Conservation (phyloP, 2,888 invertebrate genomes). For the Ditula angustiorana region DNA sequence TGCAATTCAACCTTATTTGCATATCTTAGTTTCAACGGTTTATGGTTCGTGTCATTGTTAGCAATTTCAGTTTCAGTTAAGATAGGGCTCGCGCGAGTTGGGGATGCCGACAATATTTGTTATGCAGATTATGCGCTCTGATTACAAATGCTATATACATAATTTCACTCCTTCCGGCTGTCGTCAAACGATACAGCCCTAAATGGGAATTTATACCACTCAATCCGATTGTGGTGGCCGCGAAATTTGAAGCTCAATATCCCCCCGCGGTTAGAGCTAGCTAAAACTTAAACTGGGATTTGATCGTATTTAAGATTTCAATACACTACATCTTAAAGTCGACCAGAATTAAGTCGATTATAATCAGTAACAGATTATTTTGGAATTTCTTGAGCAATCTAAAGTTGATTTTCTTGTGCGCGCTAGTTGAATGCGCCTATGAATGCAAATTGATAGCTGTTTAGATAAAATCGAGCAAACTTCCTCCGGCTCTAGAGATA, state of each 20-base stretch:
- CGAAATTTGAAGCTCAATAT: not conserved
- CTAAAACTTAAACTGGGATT: not conserved
- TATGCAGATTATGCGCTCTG: conserved; percentile 47
- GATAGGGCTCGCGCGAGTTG: conserved; percentile 48
- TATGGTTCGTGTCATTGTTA: conserved; percentile 63
- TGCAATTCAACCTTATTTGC: conserved; percentile 64
- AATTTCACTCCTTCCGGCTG: conserved; percentile 40
- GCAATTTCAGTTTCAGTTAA: conserved; percentile 54
- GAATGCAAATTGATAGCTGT: conserved; percentile 30
- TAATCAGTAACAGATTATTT: conserved; percentile 18
- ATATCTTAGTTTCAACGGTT: conserved; percentile 65
- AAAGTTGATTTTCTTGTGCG: conserved; percentile 9
- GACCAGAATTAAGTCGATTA: conserved; percentile 14
- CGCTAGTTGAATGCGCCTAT: conserved; percentile 11
- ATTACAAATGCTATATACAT: conserved; percentile 44
- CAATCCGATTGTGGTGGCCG: conserved; percentile 17
- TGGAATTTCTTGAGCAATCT: conserved; percentile 26
- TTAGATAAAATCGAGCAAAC: conserved; percentile 25
- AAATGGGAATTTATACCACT: conserved; percentile 32
- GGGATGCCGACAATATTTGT: conserved; percentile 44
- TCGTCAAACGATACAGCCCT: conserved; percentile 39
- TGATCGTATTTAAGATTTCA: conserved; percentile 7
- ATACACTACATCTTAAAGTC: not conserved
- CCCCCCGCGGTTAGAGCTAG: conserved; percentile 3
- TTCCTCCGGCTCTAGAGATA: conserved; percentile 20